Conservation (phyloP, 2,888 invertebrate species). For the Pollenia griseotomentosa region DNA sequence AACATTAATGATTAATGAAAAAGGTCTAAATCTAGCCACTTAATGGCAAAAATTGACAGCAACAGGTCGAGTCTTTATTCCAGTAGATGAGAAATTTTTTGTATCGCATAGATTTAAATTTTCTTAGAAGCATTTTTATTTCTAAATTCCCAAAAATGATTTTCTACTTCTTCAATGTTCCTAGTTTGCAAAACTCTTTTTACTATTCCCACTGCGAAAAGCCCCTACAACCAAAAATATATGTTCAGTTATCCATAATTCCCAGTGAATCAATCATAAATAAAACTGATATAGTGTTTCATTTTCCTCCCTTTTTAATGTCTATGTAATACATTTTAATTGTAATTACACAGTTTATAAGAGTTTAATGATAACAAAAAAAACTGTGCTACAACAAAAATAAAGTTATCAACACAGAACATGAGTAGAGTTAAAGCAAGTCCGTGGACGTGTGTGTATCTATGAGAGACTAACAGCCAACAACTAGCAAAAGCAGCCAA, state of each 20-base stretch:
- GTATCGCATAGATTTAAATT: no score
- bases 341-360: conserved; percentile 62
- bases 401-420: conserved; percentile 41
- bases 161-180: no score
- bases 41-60: no score
- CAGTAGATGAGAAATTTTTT: no score
- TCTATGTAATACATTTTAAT: conserved; percentile 57
- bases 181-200: no score
- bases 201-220: no score
- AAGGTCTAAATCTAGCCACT: no score
- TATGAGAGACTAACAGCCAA: not conserved
- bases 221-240: not conserved
- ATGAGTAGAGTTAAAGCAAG: not conserved
- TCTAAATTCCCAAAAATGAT: no score
- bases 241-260: not conserved
- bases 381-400: conserved; percentile 15
- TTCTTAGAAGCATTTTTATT: no score
- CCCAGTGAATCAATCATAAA: not conserved
- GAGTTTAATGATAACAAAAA: conserved; percentile 51
- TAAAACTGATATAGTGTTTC: not conserved
- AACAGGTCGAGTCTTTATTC: no score
- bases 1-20: no score
- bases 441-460: not conserved
- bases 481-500: not conserved
- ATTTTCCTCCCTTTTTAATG: conserved; percentile 20